A percentile compares a stretch with the other conserved stretches of the same genome.
Evolutionary conservation across 2,888 invertebrate genomes (phyloP).

Genomic region (Drosophila mercatorum): DNA sequence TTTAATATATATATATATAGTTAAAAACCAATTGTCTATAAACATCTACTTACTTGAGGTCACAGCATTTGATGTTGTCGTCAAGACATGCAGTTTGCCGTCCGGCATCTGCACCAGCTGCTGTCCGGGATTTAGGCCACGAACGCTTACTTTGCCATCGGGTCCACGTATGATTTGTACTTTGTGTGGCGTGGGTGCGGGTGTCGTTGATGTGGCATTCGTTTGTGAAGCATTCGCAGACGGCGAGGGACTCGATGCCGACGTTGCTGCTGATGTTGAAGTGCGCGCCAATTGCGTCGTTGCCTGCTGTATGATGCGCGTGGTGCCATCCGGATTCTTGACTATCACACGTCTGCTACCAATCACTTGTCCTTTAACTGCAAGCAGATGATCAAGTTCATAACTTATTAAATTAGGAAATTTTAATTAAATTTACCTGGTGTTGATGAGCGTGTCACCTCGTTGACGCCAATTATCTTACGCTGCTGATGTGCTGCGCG

Average conservation of each 20-base stretch:
- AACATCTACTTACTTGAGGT: slow-evolving; percentile 55
- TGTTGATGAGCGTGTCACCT: slow-evolving; percentile 60
- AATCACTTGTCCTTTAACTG: slow-evolving; percentile 78
- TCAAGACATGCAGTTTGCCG: slow-evolving; percentile 93
- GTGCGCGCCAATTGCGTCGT: slow-evolving; percentile 86
- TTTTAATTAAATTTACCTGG: slow-evolving; percentile 50
- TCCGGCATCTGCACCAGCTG: slow-evolving; percentile 97
- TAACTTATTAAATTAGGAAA: background rate
- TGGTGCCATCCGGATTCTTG: slow-evolving; percentile 87
- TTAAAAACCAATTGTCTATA: background rate
- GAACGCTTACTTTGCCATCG: slow-evolving; percentile 96
- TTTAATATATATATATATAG: background rate
- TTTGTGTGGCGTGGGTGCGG: slow-evolving; percentile 88
- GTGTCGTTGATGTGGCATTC: slow-evolving; percentile 85
- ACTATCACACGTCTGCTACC: slow-evolving; percentile 84
- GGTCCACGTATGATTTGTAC: slow-evolving; percentile 96
- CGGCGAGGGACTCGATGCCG: slow-evolving; percentile 85
- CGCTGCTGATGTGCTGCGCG: slow-evolving; percentile 93
- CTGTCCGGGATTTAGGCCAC: slow-evolving; percentile 96
- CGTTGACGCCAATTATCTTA: slow-evolving; percentile 86
- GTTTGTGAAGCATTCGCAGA: slow-evolving; percentile 63
- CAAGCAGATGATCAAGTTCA: background rate
- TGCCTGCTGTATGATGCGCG: slow-evolving; percentile 88
- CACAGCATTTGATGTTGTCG: slow-evolving; percentile 76
- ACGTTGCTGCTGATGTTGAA: slow-evolving; percentile 85